Percentiles rank a stretch among this genome's conserved stretches.
Conservation (phyloP, 30 jellyfish, hydroid and myxozoan species). For the Aurelia sp. region DNA sequence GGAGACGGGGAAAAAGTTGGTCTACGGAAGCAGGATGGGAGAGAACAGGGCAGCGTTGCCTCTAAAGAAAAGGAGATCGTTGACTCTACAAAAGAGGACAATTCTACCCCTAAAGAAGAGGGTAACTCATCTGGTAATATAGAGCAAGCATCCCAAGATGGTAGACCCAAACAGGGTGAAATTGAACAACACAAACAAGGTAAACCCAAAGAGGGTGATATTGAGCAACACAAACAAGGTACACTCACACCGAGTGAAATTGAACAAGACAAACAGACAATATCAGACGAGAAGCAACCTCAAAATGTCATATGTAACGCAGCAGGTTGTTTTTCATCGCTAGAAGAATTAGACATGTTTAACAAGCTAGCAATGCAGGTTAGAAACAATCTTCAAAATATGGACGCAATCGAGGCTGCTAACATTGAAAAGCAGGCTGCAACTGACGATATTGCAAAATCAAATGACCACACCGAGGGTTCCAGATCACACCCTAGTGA, state of each 20-base stretch:
- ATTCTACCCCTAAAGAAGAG: not conserved
- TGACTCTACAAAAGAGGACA: not conserved
- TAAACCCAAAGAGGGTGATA: not conserved
- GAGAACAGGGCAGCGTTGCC: not conserved
- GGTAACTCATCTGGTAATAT: not conserved
- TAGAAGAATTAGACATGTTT: conserved; percentile 62
- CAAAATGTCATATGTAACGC: conserved; percentile 50
- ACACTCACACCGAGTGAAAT: not conserved
- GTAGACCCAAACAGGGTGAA: not conserved
- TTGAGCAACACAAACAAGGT: not conserved
- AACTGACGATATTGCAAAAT: too few relatives aligned
- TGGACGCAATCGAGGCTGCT: too few relatives aligned
- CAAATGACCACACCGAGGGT: too few relatives aligned
- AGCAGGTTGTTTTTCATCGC: conserved; percentile 71
- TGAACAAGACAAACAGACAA: not conserved
- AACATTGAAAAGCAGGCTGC: too few relatives aligned
- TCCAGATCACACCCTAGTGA: too few relatives aligned
- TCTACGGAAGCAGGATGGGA: not conserved
- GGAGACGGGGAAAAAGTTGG: not conserved
- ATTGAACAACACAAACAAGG: not conserved
- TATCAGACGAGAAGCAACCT: not conserved
- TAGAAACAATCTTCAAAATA: conserved; percentile 20
- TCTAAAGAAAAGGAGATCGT: not conserved
- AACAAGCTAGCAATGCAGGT: conserved; percentile 46
- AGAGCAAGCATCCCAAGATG: not conserved